phyloP scores from a whole-genome alignment of 2,113 vertebrate species.

The Dascyllus trimaculatus region DNA sequence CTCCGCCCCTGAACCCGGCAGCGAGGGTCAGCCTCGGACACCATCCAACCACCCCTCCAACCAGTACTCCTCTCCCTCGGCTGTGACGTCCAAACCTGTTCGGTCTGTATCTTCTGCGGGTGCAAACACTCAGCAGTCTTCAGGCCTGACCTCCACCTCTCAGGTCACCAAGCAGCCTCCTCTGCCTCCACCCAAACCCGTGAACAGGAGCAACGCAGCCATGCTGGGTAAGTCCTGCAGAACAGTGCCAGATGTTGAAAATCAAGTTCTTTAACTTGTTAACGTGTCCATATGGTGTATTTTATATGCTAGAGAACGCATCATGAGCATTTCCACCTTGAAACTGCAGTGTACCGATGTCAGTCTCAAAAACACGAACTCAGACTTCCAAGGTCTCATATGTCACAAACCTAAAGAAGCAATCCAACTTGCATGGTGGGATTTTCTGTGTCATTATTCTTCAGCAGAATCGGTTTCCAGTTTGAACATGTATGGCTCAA shows the following conservation, averaged over 20 bases:
- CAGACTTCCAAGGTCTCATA: too few species aligned
- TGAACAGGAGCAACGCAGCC: slow-evolving; percentile 90
- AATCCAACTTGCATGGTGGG: too few species aligned
- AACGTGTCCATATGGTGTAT: too few species aligned
- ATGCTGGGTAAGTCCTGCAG: slow-evolving; percentile 89
- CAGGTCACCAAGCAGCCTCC: slow-evolving; percentile 92
- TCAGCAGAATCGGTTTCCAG: too few species aligned
- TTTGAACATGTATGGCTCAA: too few species aligned
- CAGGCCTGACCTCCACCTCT: slow-evolving; percentile 67
- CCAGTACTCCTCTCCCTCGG: slow-evolving; percentile 79
- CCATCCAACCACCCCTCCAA: slow-evolving; percentile 71
- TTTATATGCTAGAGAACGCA: too few species aligned
- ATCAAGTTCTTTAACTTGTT: too few species aligned
- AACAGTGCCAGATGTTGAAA: neutral
- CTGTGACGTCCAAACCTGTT: slow-evolving; percentile 78
- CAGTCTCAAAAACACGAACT: too few species aligned
- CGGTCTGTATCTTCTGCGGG: slow-evolving; percentile 85
- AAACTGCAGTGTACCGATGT: too few species aligned
- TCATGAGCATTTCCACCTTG: too few species aligned
- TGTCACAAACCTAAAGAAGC: too few species aligned
- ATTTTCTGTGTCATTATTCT: too few species aligned
- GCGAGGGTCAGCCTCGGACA: slow-evolving; percentile 76
- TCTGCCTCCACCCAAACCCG: slow-evolving; percentile 93
- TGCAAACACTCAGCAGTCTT: slow-evolving; percentile 78
- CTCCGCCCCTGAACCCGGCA: slow-evolving; percentile 83